Conservation (phyloP, 2,888 invertebrate genomes). For the Drosophila cracens region DNA sequence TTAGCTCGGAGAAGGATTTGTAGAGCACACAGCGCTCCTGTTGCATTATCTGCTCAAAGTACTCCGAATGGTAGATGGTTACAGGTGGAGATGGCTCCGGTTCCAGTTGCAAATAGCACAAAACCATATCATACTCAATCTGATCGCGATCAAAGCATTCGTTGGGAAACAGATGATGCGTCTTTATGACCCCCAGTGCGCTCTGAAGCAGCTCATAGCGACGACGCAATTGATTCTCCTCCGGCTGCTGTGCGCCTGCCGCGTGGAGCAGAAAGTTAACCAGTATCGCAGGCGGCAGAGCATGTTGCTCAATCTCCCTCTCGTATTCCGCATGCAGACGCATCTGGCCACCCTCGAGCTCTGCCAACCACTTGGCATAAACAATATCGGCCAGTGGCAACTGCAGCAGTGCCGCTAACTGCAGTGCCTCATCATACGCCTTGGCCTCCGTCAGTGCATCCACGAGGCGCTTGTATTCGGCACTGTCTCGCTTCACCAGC, state of each 20-base stretch:
- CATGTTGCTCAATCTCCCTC: constrained; percentile 87
- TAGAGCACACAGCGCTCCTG: constrained; percentile 84
- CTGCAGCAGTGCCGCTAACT: constrained; percentile 85
- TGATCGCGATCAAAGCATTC: constrained; percentile 84
- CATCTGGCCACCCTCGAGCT: constrained; percentile 84
- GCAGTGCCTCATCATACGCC: constrained; percentile 86
- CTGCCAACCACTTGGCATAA: constrained; percentile 86
- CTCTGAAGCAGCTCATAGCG: constrained; percentile 86
- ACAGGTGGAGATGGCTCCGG: constrained; percentile 52
- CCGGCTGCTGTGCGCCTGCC: constrained; percentile 85
- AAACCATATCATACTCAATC: constrained; percentile 84
- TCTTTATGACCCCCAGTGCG: constrained; percentile 83
- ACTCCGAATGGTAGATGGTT: constrained; percentile 83
- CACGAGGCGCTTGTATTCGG: constrained; percentile 86
- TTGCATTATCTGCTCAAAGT: constrained; percentile 83
- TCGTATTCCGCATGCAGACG: constrained; percentile 86
- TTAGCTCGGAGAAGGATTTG: constrained; percentile 84
- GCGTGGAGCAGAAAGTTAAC: constrained; percentile 88
- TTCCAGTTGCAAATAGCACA: constrained; percentile 78
- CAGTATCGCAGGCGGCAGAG: constrained; percentile 87
- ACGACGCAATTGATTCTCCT: constrained; percentile 68
- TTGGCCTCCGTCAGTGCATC: constrained; percentile 84
- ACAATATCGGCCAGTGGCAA: constrained; percentile 85
- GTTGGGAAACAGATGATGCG: constrained; percentile 83
- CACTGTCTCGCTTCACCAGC: constrained; percentile 75